A percentile compares a stretch with the other conserved stretches of the same genome.
These are phyloP conservation scores for Gonocerus acuteangulatus DNA, from an alignment of 2,888 invertebrate species.

Conservation along the genomic window DNA sequence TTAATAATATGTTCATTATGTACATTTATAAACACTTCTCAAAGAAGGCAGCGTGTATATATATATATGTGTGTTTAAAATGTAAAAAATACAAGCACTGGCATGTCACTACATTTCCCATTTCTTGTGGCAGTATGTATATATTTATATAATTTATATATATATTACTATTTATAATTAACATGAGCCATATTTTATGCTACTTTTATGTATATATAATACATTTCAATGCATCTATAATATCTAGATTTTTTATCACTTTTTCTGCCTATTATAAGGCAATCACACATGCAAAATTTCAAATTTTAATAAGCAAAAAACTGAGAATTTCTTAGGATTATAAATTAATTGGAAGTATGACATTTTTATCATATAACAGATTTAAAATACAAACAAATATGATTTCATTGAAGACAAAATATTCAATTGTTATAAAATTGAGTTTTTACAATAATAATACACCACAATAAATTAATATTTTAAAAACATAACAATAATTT, in stretches of 20 bases:
- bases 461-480: neutral
- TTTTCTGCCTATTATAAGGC: constrained; percentile 5
- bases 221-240: constrained; percentile 21
- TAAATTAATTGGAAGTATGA: neutral
- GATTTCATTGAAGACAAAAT: too few species aligned
- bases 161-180: constrained; percentile 16
- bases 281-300: constrained; percentile 20
- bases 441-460: neutral
- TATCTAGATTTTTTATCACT: constrained; percentile 18
- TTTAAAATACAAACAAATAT: neutral
- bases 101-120: constrained; percentile 14
- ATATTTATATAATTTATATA: constrained; percentile 10
- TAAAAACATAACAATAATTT: too few species aligned
- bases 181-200: constrained; percentile 21
- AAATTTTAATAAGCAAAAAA: constrained; percentile 12
- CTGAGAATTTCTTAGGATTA: neutral
- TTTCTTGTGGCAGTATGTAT: constrained; percentile 19
- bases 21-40: constrained; percentile 30
- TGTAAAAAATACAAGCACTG: constrained; percentile 33
- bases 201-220: constrained; percentile 16
- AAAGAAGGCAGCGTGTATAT: constrained; percentile 31
- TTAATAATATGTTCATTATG: constrained; percentile 9
- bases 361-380: neutral
- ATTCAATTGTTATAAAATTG: neutral
- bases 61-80: constrained; percentile 12